Evolutionary conservation across 2,113 vertebrate genomes (phyloP), one percentile per base, ranked within the genome.

Genomic region (Alligator sinensis): DNA sequence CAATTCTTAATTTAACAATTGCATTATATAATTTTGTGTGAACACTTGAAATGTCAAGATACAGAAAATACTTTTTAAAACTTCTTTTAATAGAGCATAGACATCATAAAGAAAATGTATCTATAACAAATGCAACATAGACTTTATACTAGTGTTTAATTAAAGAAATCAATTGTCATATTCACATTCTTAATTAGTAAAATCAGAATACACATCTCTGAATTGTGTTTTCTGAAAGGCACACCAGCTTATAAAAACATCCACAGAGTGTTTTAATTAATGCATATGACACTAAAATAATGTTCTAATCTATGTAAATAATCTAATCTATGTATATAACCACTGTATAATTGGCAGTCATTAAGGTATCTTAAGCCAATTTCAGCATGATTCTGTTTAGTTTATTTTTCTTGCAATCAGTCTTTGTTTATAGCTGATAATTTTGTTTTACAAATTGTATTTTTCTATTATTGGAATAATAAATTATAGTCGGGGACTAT

Each of bases 331-430:
- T 22, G 19, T 21, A 58, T 28, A n/a, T 76, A 90, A 87, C n/a
- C 30, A 77, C 2, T 0, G 47, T 61, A 70, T 61, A 86, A 83
- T 11, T 87, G 59, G 55, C 80, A 82, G n/a, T 57, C 80, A 82
- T 89, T 85, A 93, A 95, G 55, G 70, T 60, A 80, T 91, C 84
- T 74, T 84, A 82, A 93, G 61, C 55, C 34, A 84, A 70, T 86
- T 93, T 61, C n/a, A 30, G 19, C 38, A 34, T 16, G 34, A 89
- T 18, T 72, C 10, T 72, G 5, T 74, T 96, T 66, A 8, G 21
- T 90, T 94, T 84, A 89, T 93, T 89, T 95, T 94, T 88, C 80
- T 94, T 94, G 85, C 88, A 77, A 1, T 84, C 78, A 84, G 30
- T 59, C 54, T 91, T 79, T 93, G 87, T 93, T 95, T 86, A 79